Evolutionary conservation across 1,140 invertebrate genomes (phyloP).

Genomic region (Lineus longissimus): DNA sequence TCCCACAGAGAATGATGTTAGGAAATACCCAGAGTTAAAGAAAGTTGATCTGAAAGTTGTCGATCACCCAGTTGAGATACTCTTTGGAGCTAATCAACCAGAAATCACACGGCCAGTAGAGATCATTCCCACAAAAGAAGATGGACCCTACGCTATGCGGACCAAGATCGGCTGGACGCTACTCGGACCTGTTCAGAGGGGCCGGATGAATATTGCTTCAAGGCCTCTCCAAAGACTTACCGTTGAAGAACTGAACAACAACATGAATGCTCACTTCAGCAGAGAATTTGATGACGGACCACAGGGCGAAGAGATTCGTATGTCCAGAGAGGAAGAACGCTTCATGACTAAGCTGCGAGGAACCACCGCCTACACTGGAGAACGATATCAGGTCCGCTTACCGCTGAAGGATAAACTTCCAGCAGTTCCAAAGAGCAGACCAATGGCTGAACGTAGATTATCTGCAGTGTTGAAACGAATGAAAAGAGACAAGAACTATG

Average conservation of each 20-base stretch:
- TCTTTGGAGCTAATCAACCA: not conserved
- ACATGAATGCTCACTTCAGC: not conserved
- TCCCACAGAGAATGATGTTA: not conserved
- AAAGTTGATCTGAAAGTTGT: conserved; percentile 1
- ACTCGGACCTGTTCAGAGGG: conserved; percentile 4
- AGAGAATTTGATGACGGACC: conserved; percentile 5
- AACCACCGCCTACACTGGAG: not conserved
- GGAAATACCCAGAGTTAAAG: not conserved
- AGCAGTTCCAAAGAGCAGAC: not conserved
- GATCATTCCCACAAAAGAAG: conserved; percentile 3
- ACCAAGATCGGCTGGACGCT: not conserved
- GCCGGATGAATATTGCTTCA: not conserved
- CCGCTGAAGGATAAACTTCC: not conserved
- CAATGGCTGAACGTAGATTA: not conserved
- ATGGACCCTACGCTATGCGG: conserved; percentile 4
- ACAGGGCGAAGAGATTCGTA: conserved; percentile 1
- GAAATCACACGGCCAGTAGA: not conserved
- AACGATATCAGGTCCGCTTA: not conserved
- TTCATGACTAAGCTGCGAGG: not conserved
- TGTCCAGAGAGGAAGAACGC: not conserved
- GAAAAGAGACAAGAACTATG: not conserved
- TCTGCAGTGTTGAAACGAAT: not conserved
- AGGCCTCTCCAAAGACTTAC: not conserved
- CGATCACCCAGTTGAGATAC: not conserved
- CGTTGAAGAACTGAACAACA: not conserved